Conservation (phyloP, 2,113 vertebrate genomes). For the Dinomys branickii region DNA sequence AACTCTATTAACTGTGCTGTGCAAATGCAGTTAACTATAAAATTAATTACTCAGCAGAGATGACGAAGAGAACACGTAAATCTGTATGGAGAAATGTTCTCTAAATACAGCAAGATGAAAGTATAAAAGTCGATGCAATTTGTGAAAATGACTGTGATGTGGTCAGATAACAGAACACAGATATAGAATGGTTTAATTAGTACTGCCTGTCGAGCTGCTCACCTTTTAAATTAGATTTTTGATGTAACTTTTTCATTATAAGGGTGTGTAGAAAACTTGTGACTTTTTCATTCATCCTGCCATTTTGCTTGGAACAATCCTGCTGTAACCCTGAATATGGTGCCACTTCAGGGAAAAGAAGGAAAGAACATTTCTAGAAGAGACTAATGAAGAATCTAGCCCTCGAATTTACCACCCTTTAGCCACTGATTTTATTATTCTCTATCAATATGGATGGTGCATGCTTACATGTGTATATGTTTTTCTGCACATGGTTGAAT, state of each 20-base stretch:
- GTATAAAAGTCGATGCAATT: not conserved
- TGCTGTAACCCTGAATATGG: not conserved
- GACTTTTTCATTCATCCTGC: not conserved
- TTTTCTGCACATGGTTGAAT: not conserved
- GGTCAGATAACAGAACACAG: not conserved
- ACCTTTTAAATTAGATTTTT: not conserved
- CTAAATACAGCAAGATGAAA: not conserved
- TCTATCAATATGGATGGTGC: not conserved
- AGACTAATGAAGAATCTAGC: not conserved
- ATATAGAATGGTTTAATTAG: not conserved
- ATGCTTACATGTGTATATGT: not conserved
- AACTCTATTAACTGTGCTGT: not conserved
- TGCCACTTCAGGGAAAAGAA: not conserved
- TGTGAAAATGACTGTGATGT: not conserved
- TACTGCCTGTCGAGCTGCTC: not conserved
- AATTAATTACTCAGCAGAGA: not conserved
- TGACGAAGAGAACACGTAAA: not conserved
- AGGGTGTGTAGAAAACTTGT: not conserved
- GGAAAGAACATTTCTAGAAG: not conserved
- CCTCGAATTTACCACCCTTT: not conserved
- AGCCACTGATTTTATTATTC: not conserved
- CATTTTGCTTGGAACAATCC: not conserved
- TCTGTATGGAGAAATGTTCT: not conserved
- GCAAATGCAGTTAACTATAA: not conserved
- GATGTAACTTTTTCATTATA: not conserved